phyloP scores from a whole-genome alignment of 2,113 vertebrate genomes.

The Boulengeromyrus knoepffleri region DNA sequence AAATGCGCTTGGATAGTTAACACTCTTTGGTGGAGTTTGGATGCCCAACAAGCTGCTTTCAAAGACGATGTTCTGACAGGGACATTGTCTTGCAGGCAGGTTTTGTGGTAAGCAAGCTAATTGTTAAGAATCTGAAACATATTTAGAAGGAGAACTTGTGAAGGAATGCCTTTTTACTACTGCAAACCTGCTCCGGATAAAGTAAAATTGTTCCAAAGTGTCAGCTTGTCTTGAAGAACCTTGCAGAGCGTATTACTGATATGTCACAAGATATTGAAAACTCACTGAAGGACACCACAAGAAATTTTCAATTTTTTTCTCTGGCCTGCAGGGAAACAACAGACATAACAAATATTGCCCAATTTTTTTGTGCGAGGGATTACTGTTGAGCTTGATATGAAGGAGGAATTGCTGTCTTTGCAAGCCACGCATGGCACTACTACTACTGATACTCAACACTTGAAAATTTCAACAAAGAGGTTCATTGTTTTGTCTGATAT shows the following conservation, averaged over 20 bases:
- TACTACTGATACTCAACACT: background rate
- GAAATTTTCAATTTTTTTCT: background rate
- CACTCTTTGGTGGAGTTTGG: background rate
- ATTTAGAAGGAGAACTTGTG: background rate
- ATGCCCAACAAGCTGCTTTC: background rate
- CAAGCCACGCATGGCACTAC: conserved; percentile 20
- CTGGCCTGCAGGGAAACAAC: background rate
- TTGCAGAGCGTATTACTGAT: background rate
- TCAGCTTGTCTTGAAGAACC: background rate
- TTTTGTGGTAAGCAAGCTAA: background rate
- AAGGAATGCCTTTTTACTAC: background rate
- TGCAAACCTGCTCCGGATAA: background rate
- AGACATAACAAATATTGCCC: background rate
- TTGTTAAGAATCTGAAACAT: background rate
- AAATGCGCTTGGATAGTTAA: background rate
- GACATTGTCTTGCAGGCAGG: background rate
- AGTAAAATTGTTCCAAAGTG: background rate
- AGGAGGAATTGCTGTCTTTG: conserved; percentile 29
- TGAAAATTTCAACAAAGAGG: too few species aligned
- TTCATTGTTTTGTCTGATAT: too few species aligned
- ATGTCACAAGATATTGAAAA: background rate
- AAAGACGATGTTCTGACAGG: background rate
- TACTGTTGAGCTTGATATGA: conserved; percentile 25
- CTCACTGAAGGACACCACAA: background rate
- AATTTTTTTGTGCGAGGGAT: background rate